These are phyloP conservation scores for Neoitamus cyanurus DNA, from an alignment of 2,888 invertebrate genomes.

Conservation along the genomic window DNA sequence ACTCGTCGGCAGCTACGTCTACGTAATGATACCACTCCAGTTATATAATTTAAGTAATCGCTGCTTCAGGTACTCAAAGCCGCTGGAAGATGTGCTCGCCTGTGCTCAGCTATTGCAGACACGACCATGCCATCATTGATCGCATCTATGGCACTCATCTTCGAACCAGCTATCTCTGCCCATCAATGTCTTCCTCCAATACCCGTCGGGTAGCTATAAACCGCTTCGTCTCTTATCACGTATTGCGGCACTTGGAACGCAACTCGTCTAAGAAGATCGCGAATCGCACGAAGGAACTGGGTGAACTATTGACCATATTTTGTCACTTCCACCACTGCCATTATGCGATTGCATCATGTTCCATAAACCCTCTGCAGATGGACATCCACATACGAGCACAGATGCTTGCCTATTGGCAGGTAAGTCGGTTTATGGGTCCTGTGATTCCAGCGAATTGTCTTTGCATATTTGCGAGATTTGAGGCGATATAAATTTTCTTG, in stretches of 20 bases:
- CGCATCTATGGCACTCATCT: not conserved
- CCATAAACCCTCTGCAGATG: not conserved
- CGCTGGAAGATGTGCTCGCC: not conserved
- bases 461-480: not conserved
- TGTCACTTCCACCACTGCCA: not conserved
- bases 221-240: not conserved
- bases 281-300: not conserved
- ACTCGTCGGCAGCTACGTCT: not conserved
- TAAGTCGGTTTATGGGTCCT: not conserved
- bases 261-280: not conserved
- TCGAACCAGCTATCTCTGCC: not conserved
- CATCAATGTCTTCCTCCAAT: not conserved
- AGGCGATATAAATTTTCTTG: not conserved
- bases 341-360: not conserved
- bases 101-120: not conserved
- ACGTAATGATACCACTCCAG: not conserved
- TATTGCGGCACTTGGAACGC: not conserved
- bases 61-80: not conserved
- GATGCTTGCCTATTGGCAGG: not conserved
- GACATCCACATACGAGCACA: not conserved
- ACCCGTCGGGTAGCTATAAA: not conserved
- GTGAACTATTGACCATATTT: conserved; percentile 13
- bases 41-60: not conserved
- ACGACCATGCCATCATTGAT: not conserved
- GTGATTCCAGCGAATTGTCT: not conserved